Evolutionary conservation across 2,797 vertebrate species (phyloP).

Genomic region (Labeo calbasu): DNA sequence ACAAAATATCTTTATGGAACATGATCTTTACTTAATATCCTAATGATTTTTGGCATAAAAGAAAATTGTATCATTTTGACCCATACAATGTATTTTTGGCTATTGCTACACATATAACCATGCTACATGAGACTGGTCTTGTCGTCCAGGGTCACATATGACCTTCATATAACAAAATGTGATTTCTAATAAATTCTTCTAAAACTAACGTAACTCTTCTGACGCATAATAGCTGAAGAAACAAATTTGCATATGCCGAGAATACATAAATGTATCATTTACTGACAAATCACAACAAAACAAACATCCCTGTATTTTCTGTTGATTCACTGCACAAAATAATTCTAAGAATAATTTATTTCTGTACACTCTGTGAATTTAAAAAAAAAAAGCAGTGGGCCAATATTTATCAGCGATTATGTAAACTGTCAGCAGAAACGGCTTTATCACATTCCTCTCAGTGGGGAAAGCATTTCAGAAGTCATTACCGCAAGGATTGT

Average conservation of each 20-base stretch:
- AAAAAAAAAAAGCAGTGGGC: conserved; percentile 24
- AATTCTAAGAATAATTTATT: conserved; percentile 24
- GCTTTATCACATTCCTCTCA: conserved; percentile 52
- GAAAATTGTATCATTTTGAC: too few relatives aligned
- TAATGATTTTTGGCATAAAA: too few relatives aligned
- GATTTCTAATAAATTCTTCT: too few relatives aligned
- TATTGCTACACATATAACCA: too few relatives aligned
- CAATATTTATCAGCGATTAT: conserved; percentile 57
- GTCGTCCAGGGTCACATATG: background rate
- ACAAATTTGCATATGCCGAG: background rate
- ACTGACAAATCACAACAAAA: background rate
- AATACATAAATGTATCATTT: conserved; percentile 56
- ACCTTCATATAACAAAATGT: background rate
- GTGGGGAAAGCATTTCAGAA: conserved; percentile 55
- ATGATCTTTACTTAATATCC: too few relatives aligned
- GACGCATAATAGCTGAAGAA: background rate
- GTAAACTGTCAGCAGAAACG: conserved; percentile 56
- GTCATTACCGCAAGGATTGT: conserved; percentile 55
- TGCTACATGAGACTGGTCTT: too few relatives aligned
- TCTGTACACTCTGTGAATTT: conserved; percentile 3
- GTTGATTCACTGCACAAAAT: conserved; percentile 19
- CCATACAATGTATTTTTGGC: too few relatives aligned
- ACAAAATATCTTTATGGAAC: too few relatives aligned
- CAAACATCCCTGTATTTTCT: conserved; percentile 25
- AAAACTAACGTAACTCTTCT: background rate